These are phyloP conservation scores for Ochlodes sylvanus DNA, from an alignment of 2,888 invertebrate species.

Conservation along the genomic window DNA sequence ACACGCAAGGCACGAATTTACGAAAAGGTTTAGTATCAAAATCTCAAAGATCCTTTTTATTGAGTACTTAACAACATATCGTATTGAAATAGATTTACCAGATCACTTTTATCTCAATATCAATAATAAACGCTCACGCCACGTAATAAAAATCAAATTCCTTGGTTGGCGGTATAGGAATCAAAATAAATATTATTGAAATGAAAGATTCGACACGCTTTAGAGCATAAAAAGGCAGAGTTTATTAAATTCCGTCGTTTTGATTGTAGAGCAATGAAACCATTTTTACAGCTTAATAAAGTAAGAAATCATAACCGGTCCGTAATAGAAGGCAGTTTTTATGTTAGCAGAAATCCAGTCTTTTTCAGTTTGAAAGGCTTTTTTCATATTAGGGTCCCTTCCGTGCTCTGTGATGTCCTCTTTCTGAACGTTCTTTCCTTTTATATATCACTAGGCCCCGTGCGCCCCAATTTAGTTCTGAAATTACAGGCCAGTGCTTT, in stretches of 20 bases:
- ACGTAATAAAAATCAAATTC: neutral
- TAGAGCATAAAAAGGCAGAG: conserved; percentile 22
- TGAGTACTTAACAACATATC: no score
- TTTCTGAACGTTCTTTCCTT: no score
- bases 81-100: neutral
- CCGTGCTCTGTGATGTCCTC: no score
- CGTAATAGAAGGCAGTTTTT: conserved; percentile 17
- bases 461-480: no score
- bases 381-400: no score
- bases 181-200: conserved; percentile 10
- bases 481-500: no score
- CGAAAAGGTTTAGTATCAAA: neutral
- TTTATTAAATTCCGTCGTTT: conserved; percentile 36
- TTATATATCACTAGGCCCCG: no score
- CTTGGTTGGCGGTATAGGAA: neutral
- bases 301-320: conserved; percentile 9
- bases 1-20: no score
- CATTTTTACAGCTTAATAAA: conserved; percentile 21
- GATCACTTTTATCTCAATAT: conserved; percentile 10
- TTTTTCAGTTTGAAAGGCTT: no score
- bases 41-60: no score
- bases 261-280: conserved; percentile 17
- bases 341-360: conserved; percentile 1
- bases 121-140: neutral
- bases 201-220: conserved; percentile 10